Evolutionary conservation across 2,888 invertebrate genomes (phyloP).

Genomic region (Hirtodrosophila alboralis): DNA sequence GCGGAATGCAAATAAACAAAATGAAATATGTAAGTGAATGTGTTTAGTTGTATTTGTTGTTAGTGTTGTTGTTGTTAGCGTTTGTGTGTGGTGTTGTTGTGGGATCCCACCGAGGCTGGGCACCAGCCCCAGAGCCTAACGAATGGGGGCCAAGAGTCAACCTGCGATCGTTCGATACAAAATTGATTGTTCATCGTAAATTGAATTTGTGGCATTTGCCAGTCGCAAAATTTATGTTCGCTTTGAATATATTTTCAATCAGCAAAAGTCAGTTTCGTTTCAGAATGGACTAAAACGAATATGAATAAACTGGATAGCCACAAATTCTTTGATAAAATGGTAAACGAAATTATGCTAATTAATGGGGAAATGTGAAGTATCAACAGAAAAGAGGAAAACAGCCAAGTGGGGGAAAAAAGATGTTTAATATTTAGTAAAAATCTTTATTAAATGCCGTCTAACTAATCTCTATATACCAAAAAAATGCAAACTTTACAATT

Average conservation of each 20-base stretch:
- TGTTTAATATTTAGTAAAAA: too few relatives aligned
- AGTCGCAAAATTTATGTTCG: constrained; percentile 49
- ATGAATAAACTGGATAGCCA: constrained; percentile 4
- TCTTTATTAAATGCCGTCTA: too few relatives aligned
- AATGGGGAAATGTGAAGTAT: too few relatives aligned
- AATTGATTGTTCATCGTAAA: constrained; percentile 68
- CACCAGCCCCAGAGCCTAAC: constrained; percentile 38
- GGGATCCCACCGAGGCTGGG: constrained; percentile 38
- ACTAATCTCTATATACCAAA: too few relatives aligned
- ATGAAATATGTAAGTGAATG: constrained; percentile 63
- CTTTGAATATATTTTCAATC: constrained; percentile 49
- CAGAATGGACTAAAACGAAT: constrained; percentile 14
- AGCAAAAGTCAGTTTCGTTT: constrained; percentile 14
- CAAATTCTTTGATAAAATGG: neutral
- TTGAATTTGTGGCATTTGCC: constrained; percentile 65
- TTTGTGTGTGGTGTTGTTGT: constrained; percentile 19
- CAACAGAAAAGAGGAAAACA: too few relatives aligned
- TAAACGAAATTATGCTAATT: too few relatives aligned
- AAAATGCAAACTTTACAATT: too few relatives aligned
- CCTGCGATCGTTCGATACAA: constrained; percentile 61
- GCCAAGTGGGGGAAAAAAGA: too few relatives aligned
- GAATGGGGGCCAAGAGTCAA: constrained; percentile 73
- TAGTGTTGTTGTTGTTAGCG: constrained; percentile 20
- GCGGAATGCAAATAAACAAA: constrained; percentile 64
- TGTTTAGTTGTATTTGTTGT: constrained; percentile 21